phyloP scores from a whole-genome alignment of 2,888 invertebrate genomes.

The Xestobium rufovillosum region DNA sequence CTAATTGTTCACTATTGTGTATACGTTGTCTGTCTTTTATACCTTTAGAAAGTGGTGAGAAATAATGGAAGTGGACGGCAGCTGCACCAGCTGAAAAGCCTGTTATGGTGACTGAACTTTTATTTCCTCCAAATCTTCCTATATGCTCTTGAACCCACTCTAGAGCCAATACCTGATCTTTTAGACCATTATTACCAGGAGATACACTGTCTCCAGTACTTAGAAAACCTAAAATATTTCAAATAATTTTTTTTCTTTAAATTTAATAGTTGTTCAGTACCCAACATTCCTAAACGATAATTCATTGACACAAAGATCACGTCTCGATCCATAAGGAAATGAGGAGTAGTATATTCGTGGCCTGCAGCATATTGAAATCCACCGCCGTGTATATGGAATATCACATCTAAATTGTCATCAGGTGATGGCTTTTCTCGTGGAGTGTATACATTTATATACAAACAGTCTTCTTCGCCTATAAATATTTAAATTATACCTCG shows the following conservation, averaged over 20 bases:
- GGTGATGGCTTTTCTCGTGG: conserved; percentile 36
- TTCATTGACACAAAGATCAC: conserved; percentile 57
- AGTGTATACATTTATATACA: conserved; percentile 52
- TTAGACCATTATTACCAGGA: conserved; percentile 61
- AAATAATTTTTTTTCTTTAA: too few relatives aligned
- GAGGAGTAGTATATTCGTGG: conserved; percentile 47
- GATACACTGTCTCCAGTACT: conserved; percentile 59
- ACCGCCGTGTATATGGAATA: conserved; percentile 56
- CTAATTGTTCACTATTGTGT: too few relatives aligned
- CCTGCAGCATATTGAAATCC: conserved; percentile 56
- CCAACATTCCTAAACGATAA: conserved; percentile 51
- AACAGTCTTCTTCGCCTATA: conserved; percentile 54
- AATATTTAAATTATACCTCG: background rate
- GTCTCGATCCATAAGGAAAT: conserved; percentile 52
- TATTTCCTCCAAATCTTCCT: conserved; percentile 58
- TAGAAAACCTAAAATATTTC: conserved; percentile 56
- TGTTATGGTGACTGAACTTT: conserved; percentile 53
- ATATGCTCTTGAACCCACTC: conserved; percentile 61
- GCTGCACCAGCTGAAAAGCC: conserved; percentile 65
- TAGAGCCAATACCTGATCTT: conserved; percentile 60
- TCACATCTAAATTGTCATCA: conserved; percentile 44
- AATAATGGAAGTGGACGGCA: conserved; percentile 61
- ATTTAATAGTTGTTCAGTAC: background rate
- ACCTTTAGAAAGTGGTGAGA: conserved; percentile 55
- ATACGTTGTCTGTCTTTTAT: too few relatives aligned